phyloP scores from a whole-genome alignment of 2,888 invertebrate genomes.

The Dioctria rufipes region DNA sequence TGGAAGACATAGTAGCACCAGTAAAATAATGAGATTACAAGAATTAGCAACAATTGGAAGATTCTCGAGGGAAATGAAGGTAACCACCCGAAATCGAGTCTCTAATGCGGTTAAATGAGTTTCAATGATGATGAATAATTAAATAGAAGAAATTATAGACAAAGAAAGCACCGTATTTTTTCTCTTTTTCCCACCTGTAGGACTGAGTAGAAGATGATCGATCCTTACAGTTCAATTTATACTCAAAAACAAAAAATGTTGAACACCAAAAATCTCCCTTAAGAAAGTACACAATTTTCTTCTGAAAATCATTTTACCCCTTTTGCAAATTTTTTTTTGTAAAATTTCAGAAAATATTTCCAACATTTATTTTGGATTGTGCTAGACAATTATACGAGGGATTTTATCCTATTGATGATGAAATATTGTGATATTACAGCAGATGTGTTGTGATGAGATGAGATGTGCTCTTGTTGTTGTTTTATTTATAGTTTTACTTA shows the following conservation, averaged over 20 bases:
- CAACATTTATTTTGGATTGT: slow-evolving; percentile 45
- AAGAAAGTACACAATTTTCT: slow-evolving; percentile 11
- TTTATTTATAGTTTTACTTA: slow-evolving; percentile 9
- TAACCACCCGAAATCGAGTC: not conserved
- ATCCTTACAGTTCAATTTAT: too few relatives aligned
- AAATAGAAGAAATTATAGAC: too few relatives aligned
- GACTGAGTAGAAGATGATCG: too few relatives aligned
- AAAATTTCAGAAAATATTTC: slow-evolving; percentile 47
- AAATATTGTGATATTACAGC: slow-evolving; percentile 23
- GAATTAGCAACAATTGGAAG: too few relatives aligned
- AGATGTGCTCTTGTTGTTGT: slow-evolving; percentile 3
- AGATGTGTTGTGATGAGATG: slow-evolving; percentile 24
- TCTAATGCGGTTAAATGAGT: not conserved
- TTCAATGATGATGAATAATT: not conserved
- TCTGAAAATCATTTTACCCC: slow-evolving; percentile 26
- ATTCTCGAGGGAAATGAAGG: too few relatives aligned
- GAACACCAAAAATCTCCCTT: slow-evolving; percentile 8
- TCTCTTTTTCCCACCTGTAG: too few relatives aligned
- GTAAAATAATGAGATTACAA: too few relatives aligned
- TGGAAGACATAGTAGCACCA: too few relatives aligned
- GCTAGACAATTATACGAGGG: slow-evolving; percentile 25
- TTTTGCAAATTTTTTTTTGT: slow-evolving; percentile 26
- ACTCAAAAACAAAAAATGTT: not conserved
- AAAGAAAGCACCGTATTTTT: too few relatives aligned
- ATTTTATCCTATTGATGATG: slow-evolving; percentile 24